Conservation (phyloP, 2,797 vertebrate species). For the Todus mexicanus region DNA sequence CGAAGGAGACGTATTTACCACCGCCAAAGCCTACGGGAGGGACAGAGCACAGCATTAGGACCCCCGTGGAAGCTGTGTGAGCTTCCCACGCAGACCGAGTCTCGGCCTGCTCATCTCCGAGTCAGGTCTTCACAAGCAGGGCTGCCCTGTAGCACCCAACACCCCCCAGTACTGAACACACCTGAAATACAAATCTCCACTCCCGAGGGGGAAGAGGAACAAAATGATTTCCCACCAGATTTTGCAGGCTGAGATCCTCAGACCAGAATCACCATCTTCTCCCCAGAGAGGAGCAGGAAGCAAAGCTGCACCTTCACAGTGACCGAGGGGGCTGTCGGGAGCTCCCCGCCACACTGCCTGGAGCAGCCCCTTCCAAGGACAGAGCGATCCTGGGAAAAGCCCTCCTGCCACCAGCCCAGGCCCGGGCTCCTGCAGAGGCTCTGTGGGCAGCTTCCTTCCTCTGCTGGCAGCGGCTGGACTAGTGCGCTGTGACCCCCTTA, state of each 20-base stretch:
- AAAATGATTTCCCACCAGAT: not conserved
- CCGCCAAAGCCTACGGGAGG: conserved; percentile 70
- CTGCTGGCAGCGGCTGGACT: not conserved
- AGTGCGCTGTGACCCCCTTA: not conserved
- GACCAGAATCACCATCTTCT: not conserved
- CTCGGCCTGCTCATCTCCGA: not conserved
- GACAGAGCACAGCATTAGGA: not conserved
- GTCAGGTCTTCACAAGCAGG: not conserved
- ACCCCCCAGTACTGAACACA: not conserved
- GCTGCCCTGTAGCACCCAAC: not conserved
- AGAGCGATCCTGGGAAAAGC: not conserved
- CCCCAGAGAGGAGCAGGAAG: not conserved
- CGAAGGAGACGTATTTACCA: conserved; percentile 80
- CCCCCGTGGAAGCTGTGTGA: not conserved
- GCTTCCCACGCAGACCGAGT: accelerated
- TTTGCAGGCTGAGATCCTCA: not conserved
- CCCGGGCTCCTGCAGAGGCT: not conserved
- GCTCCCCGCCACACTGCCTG: not conserved
- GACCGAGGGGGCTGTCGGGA: not conserved
- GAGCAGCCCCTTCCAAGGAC: not conserved
- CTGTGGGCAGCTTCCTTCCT: not conserved
- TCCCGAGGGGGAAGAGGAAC: not conserved
- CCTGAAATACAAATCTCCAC: accelerated
- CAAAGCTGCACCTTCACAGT: not conserved
- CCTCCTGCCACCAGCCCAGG: not conserved